These are phyloP conservation scores for Sitta carolinensis DNA, from an alignment of 2,797 vertebrate genomes.

Conservation along the genomic window DNA sequence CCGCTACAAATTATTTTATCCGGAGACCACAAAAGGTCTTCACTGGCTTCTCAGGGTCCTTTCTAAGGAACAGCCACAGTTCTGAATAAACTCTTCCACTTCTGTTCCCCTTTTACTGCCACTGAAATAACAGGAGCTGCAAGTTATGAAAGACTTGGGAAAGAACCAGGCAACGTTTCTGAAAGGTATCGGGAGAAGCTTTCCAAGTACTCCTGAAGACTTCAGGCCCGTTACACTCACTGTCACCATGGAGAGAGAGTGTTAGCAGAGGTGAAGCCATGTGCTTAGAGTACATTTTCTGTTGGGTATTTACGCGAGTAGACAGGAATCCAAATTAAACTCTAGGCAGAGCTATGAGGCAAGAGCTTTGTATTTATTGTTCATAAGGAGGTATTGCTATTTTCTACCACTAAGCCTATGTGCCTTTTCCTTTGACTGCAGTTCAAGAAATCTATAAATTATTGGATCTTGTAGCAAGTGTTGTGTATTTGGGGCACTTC, in stretches of 20 bases:
- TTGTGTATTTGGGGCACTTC: background rate
- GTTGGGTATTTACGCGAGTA: background rate
- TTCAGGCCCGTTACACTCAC: background rate
- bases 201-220: background rate
- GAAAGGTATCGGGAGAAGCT: background rate
- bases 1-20: background rate
- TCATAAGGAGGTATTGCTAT: background rate
- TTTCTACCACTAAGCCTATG: background rate
- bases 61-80: background rate
- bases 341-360: background rate
- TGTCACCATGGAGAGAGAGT: background rate
- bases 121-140: background rate
- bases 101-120: background rate
- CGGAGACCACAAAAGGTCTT: background rate
- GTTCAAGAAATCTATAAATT: background rate
- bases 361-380: background rate
- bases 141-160: background rate
- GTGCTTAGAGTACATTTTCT: conserved; percentile 2
- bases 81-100: background rate
- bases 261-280: background rate
- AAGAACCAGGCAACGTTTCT: background rate
- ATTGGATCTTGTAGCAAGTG: background rate
- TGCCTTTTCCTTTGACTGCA: background rate
- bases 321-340: conserved; percentile 16
- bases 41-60: background rate